These are phyloP conservation scores for Sebastes taczanowskii DNA, from an alignment of 2,797 vertebrate genomes.

Conservation along the genomic window DNA sequence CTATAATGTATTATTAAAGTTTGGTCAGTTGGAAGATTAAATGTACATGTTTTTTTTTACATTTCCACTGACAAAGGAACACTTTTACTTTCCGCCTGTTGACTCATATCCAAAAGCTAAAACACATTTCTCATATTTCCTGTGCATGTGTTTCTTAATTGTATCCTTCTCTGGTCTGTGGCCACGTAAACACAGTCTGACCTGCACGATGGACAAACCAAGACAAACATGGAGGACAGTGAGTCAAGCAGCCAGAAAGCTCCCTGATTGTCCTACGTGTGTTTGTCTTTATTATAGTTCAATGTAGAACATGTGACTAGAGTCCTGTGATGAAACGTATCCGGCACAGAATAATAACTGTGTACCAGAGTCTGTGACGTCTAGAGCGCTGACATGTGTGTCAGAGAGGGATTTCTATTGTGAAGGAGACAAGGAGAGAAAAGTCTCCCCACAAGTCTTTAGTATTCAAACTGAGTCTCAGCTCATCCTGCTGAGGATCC, in stretches of 20 bases:
- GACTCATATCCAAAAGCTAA: background rate
- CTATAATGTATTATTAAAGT: background rate
- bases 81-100: background rate
- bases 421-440: constrained; percentile 1
- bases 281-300: too few species aligned
- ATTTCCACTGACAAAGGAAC: background rate
- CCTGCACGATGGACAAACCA: background rate
- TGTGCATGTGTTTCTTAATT: background rate
- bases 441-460: constrained; percentile 48
- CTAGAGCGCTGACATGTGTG: constrained; percentile 1
- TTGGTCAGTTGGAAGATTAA: too few species aligned
- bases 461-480: constrained; percentile 46
- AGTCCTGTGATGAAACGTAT: background rate
- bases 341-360: background rate
- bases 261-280: background rate
- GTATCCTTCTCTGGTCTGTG: background rate
- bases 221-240: background rate
- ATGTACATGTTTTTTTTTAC: background rate
- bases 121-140: background rate
- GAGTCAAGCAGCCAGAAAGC: background rate
- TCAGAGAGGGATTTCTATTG: constrained; percentile 27
- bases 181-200: background rate
- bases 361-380: background rate
- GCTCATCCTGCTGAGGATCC: constrained; percentile 39
- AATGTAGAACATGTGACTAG: too few species aligned